Percentiles rank a stretch among this genome's conserved stretches.
Conservation (phyloP, 2,888 invertebrate species). For the Trichopoda pennipes region DNA sequence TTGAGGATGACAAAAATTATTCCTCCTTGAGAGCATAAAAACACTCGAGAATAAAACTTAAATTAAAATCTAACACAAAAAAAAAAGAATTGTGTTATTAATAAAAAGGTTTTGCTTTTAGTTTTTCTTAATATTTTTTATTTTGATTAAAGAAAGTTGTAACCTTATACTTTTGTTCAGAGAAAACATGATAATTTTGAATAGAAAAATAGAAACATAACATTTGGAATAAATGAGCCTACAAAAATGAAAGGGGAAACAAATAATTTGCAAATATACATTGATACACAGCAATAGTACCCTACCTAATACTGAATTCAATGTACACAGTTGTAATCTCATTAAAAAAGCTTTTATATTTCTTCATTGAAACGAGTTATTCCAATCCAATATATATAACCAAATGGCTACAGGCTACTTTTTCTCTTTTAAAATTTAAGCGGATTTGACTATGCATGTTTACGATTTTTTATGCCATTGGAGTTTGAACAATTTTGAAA, state of each 20-base stretch:
- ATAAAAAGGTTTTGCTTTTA: conserved; percentile 66
- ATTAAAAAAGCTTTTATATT: no score
- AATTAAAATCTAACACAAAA: conserved; percentile 75
- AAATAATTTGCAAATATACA: neutral
- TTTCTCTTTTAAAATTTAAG: no score
- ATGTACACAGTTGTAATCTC: no score
- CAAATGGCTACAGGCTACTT: no score
- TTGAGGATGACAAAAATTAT: conserved; percentile 57
- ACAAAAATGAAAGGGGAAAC: conserved; percentile 63
- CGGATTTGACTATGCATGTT: no score
- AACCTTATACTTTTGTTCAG: conserved; percentile 70
- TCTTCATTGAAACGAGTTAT: no score
- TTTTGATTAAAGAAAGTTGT: conserved; percentile 65
- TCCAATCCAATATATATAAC: no score
- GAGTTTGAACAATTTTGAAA: no score
- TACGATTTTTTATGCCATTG: no score
- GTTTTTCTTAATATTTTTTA: conserved; percentile 17
- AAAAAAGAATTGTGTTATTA: conserved; percentile 75
- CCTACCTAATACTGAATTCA: no score
- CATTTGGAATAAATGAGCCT: conserved; percentile 70
- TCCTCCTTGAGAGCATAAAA: conserved; percentile 59
- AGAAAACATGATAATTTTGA: conserved; percentile 46
- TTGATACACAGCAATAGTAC: no score
- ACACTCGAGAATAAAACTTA: conserved; percentile 72
- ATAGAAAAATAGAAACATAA: conserved; percentile 49